phyloP scores from a whole-genome alignment of 2,888 invertebrate species.

The Pogonocherus hispidulus region DNA sequence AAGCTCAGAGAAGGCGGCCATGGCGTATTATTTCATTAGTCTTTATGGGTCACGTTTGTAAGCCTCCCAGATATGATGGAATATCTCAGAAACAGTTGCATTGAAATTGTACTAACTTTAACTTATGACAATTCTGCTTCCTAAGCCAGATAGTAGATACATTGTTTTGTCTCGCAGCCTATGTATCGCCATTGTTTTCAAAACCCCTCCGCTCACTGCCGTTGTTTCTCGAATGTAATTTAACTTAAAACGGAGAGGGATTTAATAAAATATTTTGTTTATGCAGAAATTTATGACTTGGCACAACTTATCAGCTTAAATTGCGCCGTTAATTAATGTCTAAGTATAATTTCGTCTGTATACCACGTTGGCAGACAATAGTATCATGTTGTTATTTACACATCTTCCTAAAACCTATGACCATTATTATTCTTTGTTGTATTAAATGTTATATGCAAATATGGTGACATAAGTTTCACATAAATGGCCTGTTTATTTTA shows the following conservation, averaged over 20 bases:
- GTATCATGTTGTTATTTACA: no score
- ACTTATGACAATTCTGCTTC: constrained; percentile 41
- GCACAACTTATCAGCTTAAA: constrained; percentile 36
- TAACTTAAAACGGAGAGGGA: constrained; percentile 42
- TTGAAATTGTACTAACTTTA: constrained; percentile 38
- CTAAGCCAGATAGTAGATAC: constrained; percentile 43
- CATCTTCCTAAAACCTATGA: no score
- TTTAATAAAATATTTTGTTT: constrained; percentile 45
- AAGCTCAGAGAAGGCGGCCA: constrained; percentile 35
- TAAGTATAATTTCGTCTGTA: constrained; percentile 9
- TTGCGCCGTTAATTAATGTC: constrained; percentile 37
- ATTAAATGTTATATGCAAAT: no score
- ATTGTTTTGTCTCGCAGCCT: constrained; percentile 44
- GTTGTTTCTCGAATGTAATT: constrained; percentile 42
- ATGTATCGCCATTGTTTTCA: constrained; percentile 35
- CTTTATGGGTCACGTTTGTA: constrained; percentile 42
- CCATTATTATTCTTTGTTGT: no score
- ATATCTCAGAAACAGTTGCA: constrained; percentile 42
- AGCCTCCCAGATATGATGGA: constrained; percentile 44
- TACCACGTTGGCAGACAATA: no score
- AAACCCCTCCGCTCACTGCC: constrained; percentile 32
- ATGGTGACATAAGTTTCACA: no score
- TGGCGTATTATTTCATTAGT: constrained; percentile 43
- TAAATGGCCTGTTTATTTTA: no score
- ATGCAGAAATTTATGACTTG: constrained; percentile 36